Percentiles rank a stretch among this genome's conserved stretches.
phyloP scores from a whole-genome alignment of 2,113 vertebrate species.

The cat (Felis catus) region DNA sequence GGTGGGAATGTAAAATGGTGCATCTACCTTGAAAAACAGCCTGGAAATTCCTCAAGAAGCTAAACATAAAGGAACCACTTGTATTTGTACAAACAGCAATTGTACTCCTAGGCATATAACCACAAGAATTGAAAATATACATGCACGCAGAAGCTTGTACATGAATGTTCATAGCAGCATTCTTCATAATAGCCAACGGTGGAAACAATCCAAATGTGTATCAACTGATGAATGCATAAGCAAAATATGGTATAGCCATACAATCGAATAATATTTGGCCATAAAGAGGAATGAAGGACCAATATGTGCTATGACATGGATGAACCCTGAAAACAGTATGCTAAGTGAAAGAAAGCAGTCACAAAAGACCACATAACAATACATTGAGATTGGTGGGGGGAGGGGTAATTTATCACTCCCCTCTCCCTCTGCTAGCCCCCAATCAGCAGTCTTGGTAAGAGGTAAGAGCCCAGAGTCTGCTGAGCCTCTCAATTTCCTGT shows the following conservation, averaged over 20 bases:
- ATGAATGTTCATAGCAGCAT: neutral
- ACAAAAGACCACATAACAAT: neutral
- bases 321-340: neutral
- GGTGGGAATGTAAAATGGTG: neutral
- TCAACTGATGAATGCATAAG: neutral
- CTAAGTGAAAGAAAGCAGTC: neutral
- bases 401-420: neutral
- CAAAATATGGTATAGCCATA: neutral
- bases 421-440: neutral
- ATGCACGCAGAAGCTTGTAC: neutral
- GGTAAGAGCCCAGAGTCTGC: neutral
- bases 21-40: neutral
- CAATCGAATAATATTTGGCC: neutral
- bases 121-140: neutral
- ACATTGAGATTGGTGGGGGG: neutral
- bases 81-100: neutral
- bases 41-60: neutral
- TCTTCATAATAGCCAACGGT: neutral
- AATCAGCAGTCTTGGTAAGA: neutral
- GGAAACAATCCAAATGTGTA: neutral
- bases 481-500: neutral
- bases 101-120: neutral
- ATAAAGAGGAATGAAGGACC: neutral
- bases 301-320: too few species aligned
- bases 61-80: neutral